A percentile compares a stretch with the other conserved stretches of the same genome.
Evolutionary conservation across 2,888 invertebrate species (phyloP).

Genomic region (Callyntrura guangdongensis): DNA sequence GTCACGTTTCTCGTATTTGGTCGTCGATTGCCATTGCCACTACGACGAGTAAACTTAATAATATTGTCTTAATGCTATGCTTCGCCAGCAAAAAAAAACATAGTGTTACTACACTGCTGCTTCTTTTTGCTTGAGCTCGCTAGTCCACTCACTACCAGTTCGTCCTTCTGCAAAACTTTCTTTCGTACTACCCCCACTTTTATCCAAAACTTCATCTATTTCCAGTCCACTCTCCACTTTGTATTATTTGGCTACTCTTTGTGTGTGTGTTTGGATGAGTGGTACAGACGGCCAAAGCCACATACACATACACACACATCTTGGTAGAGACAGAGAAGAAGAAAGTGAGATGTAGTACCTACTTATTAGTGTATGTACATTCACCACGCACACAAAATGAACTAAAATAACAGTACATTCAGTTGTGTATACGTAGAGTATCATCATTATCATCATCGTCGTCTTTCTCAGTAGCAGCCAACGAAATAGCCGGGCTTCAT

Average conservation of each 20-base stretch:
- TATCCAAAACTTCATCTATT: constrained; percentile 36
- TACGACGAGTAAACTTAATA: constrained; percentile 35
- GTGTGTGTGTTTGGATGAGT: neutral
- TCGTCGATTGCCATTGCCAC: constrained; percentile 60
- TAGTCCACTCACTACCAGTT: neutral
- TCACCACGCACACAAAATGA: neutral
- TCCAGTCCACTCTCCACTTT: constrained; percentile 5
- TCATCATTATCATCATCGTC: constrained; percentile 2
- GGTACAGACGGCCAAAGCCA: neutral
- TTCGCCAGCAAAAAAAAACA: constrained; percentile 65
- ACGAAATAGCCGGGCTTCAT: neutral
- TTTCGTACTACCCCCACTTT: neutral
- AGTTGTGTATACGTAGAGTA: neutral
- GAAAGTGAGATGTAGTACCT: neutral
- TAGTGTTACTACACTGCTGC: constrained; percentile 17
- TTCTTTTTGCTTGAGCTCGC: neutral
- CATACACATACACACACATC: constrained; percentile 8
- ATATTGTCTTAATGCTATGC: constrained; percentile 59
- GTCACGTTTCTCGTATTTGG: constrained; percentile 80
- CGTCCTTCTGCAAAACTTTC: neutral
- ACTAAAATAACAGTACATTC: neutral
- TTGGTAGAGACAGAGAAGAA: neutral
- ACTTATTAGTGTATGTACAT: neutral
- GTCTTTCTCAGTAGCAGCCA: neutral
- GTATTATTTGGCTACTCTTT: neutral